Evolutionary conservation across 2,797 vertebrate genomes (phyloP), one percentile per base, ranked within the genome.

Genomic region (Thunnus albacares): DNA sequence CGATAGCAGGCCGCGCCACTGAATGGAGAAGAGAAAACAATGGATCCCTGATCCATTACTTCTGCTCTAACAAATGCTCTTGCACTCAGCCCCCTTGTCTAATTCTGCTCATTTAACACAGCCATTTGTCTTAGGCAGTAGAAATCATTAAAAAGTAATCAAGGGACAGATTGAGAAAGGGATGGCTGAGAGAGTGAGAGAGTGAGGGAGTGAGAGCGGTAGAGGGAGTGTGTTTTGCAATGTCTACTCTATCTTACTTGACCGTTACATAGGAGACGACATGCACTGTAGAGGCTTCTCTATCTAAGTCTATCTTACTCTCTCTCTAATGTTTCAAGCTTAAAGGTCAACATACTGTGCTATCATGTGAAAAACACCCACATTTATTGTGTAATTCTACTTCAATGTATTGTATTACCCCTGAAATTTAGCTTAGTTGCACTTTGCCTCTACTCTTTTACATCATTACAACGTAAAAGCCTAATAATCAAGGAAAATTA

Each of bases 81-180:
- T 61, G 90, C 80, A 69, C 93, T 91, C 86, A 59, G 90, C 87
- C 92, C 87, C 93, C 94, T 93, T 89, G 92, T 95, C 95, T 95
- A 94, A 95, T 95, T 95, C 92, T 92, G 91, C 93, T 94, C 94
- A 95, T 95, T 96, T 94, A 96, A 94, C 93, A 93, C 89, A 92
- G 87, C 90, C 93, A 95, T 96, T 95, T 92, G 93, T 96, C 95
- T 96, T 93, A 90, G 91, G 92, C 93, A 89, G 92, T 91, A 94
- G 93, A 94, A 95, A 96, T 96, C 96, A 95, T 96, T 96, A 96
- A 95, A 96, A 96, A 95, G 94, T 94, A 95, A 96, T 96, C 96
- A 96, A 94, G 92, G 90, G 86, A 87, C 89, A 93, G 93, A 93
- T 87, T 92, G 91, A 93, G 93, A 91, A 91, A 88, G 87, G 83